phyloP scores from a whole-genome alignment of 2,797 vertebrate genomes.

The Chaetodon trifasciatus region DNA sequence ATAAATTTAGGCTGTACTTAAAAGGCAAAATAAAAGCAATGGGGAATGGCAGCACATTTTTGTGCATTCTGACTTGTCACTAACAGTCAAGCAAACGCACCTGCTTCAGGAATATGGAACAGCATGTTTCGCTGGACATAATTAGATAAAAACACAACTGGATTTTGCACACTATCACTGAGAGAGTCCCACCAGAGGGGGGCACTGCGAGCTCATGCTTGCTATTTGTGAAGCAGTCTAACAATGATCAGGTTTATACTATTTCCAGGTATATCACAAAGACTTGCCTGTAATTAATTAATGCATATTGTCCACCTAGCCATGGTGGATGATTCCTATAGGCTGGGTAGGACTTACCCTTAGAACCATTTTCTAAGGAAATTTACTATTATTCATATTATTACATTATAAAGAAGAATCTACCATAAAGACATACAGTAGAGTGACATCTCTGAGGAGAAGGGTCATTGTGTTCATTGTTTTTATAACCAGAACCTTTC shows the following conservation, averaged over 20 bases:
- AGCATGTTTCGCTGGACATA: neutral
- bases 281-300: neutral
- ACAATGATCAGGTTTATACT: neutral
- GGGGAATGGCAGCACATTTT: neutral
- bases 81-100: constrained; percentile 1
- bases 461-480: neutral
- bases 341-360: neutral
- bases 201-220: constrained; percentile 34
- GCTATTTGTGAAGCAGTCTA: neutral
- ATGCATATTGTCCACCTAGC: neutral
- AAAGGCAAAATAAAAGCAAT: constrained; percentile 1
- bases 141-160: constrained; percentile 6
- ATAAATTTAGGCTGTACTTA: neutral
- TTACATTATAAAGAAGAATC: neutral
- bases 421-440: neutral
- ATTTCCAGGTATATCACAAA: neutral
- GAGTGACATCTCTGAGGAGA: neutral
- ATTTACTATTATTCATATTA: neutral
- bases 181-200: constrained; percentile 44
- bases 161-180: neutral
- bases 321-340: neutral
- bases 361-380: neutral
- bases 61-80: neutral
- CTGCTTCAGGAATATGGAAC: neutral
- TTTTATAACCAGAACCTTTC: neutral